Base-by-base conservation (phyloP, 2,113 vertebrate genomes). In the Notiomystis cincta region DNA sequence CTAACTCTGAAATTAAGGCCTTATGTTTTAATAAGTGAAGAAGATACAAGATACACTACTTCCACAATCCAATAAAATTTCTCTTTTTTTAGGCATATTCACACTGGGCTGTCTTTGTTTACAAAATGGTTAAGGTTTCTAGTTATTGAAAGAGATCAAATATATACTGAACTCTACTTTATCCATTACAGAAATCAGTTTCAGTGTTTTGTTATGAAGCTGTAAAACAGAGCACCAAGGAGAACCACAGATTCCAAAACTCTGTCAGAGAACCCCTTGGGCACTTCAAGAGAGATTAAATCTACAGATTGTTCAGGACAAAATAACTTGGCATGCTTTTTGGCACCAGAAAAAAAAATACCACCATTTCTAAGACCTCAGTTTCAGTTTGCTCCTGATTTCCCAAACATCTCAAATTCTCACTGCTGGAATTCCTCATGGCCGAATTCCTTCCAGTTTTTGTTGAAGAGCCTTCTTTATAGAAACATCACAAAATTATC, bases 391-490 rank as follows among this genome's bases (percentile, higher is more conserved):
- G 95, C 89, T 94, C 54, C 91, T 88, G 87, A 97, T 96, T 94
- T 97, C 96, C 94, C 94, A 96, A 97, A 97, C 94, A 93, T 94
- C 95, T 96, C 94, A 95, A 80, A 82, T 95, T 95, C 84, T 87
- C 91, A 85, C 91, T 96, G 91, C 50, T 96, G 94, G 93, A 96
- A 95, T 96, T 96, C 66, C 73, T 97, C 53, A 87, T 9, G 8
- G 83, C 48, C 18, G 45, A 96, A 96, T 95, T 79, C 73, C 87
- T 95, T 96, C 84, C 87, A 95, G 75, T 69, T 89, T 91, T 93
- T 93, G 45, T 85, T 94, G 70, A 96, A 94, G 70, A 80, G 37
- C 17, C 69, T 90, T 81, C 88, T 92, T 93, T 73, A 92, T 44
- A 95, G 88, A 95, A 96, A 83, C 71, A 94, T 94, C 92, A 80